Evolutionary conservation across 2,888 invertebrate genomes (phyloP).

Genomic region (Spatulosminthurus flaviceps): DNA sequence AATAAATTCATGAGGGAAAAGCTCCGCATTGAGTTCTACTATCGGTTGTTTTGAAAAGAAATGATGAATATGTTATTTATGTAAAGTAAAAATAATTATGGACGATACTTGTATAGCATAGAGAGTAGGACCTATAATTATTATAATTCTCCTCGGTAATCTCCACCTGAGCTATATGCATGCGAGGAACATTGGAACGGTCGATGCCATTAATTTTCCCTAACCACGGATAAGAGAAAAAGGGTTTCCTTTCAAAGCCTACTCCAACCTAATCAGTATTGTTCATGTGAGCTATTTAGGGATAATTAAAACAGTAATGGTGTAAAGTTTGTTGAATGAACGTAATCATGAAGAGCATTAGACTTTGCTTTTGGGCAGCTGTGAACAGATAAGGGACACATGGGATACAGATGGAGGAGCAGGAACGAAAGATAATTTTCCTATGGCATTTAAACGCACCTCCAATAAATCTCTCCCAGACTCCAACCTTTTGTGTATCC

Average conservation of each 20-base stretch:
- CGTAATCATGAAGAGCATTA: neutral
- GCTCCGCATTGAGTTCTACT: too few relatives aligned
- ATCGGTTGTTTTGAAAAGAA: too few relatives aligned
- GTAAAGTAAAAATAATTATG: too few relatives aligned
- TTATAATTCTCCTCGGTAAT: too few relatives aligned
- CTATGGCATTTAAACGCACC: neutral
- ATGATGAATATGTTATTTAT: too few relatives aligned
- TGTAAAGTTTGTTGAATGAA: neutral
- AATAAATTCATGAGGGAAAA: too few relatives aligned
- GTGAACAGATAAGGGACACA: conserved; percentile 9
- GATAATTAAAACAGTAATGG: neutral
- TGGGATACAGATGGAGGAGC: neutral
- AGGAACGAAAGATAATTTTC: neutral
- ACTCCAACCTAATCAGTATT: neutral
- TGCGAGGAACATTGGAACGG: neutral
- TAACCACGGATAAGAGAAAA: neutral
- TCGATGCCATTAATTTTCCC: neutral
- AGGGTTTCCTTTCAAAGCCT: neutral
- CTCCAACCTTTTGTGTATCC: too few relatives aligned
- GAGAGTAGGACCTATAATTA: too few relatives aligned
- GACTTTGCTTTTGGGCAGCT: neutral
- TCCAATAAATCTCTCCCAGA: too few relatives aligned
- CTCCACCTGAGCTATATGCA: neutral
- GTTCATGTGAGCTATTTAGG: conserved; percentile 1
- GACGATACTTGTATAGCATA: too few relatives aligned